Percentiles rank a stretch among this genome's conserved stretches.
Evolutionary conservation across 2,113 vertebrate species (phyloP).

Genomic region (Eretmochelys imbricata): DNA sequence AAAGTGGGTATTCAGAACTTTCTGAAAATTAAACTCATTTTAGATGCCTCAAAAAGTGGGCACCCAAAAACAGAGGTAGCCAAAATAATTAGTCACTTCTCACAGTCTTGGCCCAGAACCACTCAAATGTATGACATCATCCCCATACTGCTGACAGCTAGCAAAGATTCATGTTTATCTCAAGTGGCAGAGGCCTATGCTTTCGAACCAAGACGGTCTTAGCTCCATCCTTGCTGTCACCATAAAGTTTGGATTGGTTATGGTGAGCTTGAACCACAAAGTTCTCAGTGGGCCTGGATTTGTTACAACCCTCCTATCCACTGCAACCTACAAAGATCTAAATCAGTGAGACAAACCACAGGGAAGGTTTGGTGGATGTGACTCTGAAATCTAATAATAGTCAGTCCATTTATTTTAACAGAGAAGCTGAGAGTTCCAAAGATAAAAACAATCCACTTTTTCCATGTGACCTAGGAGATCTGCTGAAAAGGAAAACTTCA

Average conservation of each 20-base stretch:
- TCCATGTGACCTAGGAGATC: constrained; percentile 45
- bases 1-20: accelerated
- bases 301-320: background rate
- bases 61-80: background rate
- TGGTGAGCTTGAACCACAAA: background rate
- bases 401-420: constrained; percentile 31
- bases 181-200: background rate
- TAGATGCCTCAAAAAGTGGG: background rate
- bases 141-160: background rate
- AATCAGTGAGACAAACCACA: background rate
- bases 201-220: background rate
- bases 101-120: background rate
- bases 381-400: background rate
- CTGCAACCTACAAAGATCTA: background rate
- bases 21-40: background rate
- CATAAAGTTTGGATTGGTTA: background rate
- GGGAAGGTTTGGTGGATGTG: background rate
- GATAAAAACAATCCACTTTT: constrained; percentile 64
- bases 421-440: constrained; percentile 34
- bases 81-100: background rate
- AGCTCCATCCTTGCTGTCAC: background rate
- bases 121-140: background rate
- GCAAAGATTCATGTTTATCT: background rate
- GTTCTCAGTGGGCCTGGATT: background rate
- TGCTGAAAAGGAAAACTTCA: constrained; percentile 39